Conservation (phyloP, 37 sponge, comb jelly and placozoan genomes). For the Halichondria panicea region DNA sequence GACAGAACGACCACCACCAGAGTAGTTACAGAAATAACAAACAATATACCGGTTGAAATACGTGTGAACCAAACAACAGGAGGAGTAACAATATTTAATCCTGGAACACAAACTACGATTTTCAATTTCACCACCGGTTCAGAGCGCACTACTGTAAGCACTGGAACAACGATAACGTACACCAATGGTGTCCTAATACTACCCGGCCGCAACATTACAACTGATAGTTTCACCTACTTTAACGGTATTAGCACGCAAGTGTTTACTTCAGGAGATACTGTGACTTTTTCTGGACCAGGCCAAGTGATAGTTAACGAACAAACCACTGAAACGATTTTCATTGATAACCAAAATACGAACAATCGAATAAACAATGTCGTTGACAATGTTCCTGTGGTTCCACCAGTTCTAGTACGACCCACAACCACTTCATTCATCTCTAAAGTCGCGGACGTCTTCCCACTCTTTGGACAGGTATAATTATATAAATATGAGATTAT, state of each 20-base stretch:
- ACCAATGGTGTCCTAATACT: neutral
- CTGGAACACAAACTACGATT: neutral
- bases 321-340: neutral
- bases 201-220: no score
- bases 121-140: neutral
- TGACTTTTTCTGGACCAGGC: constrained; percentile 8
- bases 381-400: no score
- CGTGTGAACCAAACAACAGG: neutral
- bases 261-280: neutral
- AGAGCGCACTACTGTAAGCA: no score
- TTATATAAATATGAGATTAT: neutral
- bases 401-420: no score
- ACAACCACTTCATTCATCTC: no score
- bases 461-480: neutral
- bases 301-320: neutral
- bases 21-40: no score
- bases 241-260: no score
- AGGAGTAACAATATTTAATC: neutral
- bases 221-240: no score
- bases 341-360: neutral
- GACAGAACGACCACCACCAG: no score
- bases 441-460: no score
- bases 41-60: no score
- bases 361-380: no score
- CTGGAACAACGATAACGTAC: neutral